phyloP scores from a whole-genome alignment of 1,140 invertebrate species.

The Macrobrachium nipponense region DNA sequence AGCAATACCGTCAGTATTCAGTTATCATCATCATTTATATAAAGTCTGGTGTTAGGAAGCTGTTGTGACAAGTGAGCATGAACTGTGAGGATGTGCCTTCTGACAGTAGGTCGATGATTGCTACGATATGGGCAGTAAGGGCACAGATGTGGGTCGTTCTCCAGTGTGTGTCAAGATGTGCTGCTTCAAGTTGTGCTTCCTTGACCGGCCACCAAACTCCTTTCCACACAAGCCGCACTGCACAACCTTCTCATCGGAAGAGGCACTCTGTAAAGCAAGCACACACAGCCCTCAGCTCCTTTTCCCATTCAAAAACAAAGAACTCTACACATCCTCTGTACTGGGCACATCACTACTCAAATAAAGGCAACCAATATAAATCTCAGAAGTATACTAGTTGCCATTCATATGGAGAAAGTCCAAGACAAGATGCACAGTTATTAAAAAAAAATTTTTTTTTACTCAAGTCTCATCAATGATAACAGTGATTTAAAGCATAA shows the following conservation, averaged over 20 bases:
- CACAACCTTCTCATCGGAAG: conserved; percentile 45
- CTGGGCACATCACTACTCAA: not conserved
- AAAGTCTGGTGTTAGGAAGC: not conserved
- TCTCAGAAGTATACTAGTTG: not conserved
- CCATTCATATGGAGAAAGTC: not conserved
- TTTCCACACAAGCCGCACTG: conserved; percentile 62
- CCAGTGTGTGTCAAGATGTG: conserved; percentile 67
- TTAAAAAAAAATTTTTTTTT: no score
- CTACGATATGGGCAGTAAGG: conserved; percentile 69
- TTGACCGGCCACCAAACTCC: conserved; percentile 57
- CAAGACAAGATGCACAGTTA: not conserved
- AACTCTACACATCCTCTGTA: conserved; percentile 21
- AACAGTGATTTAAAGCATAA: no score
- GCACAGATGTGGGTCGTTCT: conserved; percentile 69
- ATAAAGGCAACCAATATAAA: no score
- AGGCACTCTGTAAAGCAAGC: conserved; percentile 51
- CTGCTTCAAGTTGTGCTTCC: conserved; percentile 60
- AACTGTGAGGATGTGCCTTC: conserved; percentile 60
- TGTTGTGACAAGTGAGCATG: conserved; percentile 51
- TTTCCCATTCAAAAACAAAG: not conserved
- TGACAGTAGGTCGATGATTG: conserved; percentile 57
- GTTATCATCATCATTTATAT: no score
- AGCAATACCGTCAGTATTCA: no score
- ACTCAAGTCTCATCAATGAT: no score
- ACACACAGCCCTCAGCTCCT: conserved; percentile 18